Evolutionary conservation across 2,113 vertebrate genomes (phyloP), one percentile per base, ranked within the genome.

Genomic region (Phoenicopterus ruber): DNA sequence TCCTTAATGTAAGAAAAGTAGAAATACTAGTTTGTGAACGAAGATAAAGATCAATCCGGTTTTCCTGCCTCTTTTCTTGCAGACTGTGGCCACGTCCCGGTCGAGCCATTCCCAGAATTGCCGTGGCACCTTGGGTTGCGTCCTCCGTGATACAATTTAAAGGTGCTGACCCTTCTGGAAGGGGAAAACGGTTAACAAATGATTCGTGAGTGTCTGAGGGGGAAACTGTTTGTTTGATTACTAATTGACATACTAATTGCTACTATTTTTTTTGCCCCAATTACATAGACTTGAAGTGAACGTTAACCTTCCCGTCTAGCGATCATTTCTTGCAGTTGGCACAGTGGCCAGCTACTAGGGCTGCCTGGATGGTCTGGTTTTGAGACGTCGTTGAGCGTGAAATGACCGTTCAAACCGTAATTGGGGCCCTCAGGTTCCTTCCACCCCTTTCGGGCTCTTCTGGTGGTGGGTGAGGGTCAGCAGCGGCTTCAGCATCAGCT

Each of bases 21-120:
- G 40, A 72, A 88, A 57, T 9, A 10, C 4, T 19, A 2, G 14
- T 34, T 49, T 83, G 76, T 32, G 84, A 58, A 15, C 24, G 6
- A 2, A 2, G 26, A 4, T 14, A 4, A 6, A 29, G 25, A 49
- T 14, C 84, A 20, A 4, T 2, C 42, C 2, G 20, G 10, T 11
- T 82, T 36, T 46, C n/a, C 34, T 76, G 79, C 74, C 46, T 38
- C 49, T 49, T 24, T 7, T 6, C 44, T 24, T 16, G n/a, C 55
- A 49, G 65, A 3, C 31, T 16, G 21, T 28, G 22, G 54, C 71
- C 29, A 2, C 7, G 5, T 34, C 50, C 59, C 55, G 47, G 54
- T 3, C 3, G 4, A 26, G 62, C 28, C 12, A 4, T n/a, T 29
- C 69, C 58, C 11, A 8, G 55, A 47, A 12, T 2, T 54, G 13